A percentile compares a stretch with the other conserved stretches of the same genome.
These are phyloP conservation scores for Acrocephalus kingi DNA, from an alignment of 2,113 vertebrate genomes.

Conservation along the genomic window DNA sequence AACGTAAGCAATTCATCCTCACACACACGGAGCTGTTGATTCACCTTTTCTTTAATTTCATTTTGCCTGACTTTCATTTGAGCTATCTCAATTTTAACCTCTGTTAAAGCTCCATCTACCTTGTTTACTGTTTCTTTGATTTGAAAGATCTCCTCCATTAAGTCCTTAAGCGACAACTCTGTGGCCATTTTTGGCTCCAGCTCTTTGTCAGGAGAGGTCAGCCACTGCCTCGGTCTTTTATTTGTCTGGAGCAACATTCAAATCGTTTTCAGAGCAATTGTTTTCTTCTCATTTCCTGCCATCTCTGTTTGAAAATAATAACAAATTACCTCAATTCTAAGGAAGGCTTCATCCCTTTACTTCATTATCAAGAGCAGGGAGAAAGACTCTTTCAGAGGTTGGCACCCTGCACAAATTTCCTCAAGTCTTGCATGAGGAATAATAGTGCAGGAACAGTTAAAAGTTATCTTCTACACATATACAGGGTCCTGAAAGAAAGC, in stretches of 20 bases:
- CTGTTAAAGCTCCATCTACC: constrained; percentile 71
- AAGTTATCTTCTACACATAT: background rate
- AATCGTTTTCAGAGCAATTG: constrained; percentile 61
- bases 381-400: background rate
- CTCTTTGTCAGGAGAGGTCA: constrained; percentile 68
- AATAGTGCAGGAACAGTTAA: background rate
- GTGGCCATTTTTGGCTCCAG: constrained; percentile 55
- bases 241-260: constrained; percentile 70
- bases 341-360: constrained; percentile 24
- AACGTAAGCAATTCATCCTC: constrained; percentile 68
- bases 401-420: background rate
- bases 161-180: constrained; percentile 58
- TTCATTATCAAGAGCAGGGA: constrained; percentile 19
- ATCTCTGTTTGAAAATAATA: constrained; percentile 40
- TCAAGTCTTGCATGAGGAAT: background rate
- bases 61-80: constrained; percentile 66
- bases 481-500: background rate
- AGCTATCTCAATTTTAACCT: constrained; percentile 71
- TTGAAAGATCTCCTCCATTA: constrained; percentile 71
- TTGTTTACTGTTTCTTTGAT: constrained; percentile 71
- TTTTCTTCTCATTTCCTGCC: constrained; percentile 51
- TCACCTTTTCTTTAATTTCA: constrained; percentile 73
- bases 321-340: constrained; percentile 46
- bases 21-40: constrained; percentile 19
- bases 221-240: constrained; percentile 56